A percentile compares a stretch with the other conserved stretches of the same genome.
Conservation (phyloP, 2,797 vertebrate genomes). For the Sciurus vulgaris region DNA sequence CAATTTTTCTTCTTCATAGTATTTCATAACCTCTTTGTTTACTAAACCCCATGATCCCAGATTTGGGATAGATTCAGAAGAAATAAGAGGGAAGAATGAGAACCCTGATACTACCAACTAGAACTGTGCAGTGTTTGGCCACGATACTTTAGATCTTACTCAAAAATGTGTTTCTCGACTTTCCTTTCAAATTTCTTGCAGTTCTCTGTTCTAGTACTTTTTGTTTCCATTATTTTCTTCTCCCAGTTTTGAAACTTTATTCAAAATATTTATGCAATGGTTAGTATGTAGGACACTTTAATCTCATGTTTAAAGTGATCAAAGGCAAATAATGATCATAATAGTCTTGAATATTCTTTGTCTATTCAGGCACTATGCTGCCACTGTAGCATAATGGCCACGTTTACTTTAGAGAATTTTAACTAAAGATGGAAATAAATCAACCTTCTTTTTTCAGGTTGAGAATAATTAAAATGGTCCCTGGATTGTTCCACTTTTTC, state of each 20-base stretch:
- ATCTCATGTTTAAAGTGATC: neutral
- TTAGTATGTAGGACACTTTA: slow-evolving; percentile 32
- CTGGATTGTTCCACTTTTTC: neutral
- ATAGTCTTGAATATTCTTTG: neutral
- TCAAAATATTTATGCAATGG: neutral
- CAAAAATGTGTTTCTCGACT: neutral
- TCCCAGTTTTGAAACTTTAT: slow-evolving; percentile 52
- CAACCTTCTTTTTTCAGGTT: neutral
- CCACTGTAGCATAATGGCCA: neutral
- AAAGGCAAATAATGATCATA: slow-evolving; percentile 11
- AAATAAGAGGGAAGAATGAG: neutral
- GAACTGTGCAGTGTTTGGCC: neutral
- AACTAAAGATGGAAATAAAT: slow-evolving; percentile 15
- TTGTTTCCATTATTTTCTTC: slow-evolving; percentile 29
- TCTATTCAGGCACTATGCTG: neutral
- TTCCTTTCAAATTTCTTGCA: slow-evolving; percentile 27
- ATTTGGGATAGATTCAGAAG: neutral
- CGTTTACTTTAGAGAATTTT: slow-evolving; percentile 27
- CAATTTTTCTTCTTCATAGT: neutral
- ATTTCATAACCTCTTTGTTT: neutral
- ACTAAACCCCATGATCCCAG: neutral
- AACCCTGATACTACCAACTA: neutral
- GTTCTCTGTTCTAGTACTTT: neutral
- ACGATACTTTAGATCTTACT: neutral
- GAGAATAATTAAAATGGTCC: neutral